Conservation (phyloP, 2,888 invertebrate species). For the Yponomeuta cagnagella region DNA sequence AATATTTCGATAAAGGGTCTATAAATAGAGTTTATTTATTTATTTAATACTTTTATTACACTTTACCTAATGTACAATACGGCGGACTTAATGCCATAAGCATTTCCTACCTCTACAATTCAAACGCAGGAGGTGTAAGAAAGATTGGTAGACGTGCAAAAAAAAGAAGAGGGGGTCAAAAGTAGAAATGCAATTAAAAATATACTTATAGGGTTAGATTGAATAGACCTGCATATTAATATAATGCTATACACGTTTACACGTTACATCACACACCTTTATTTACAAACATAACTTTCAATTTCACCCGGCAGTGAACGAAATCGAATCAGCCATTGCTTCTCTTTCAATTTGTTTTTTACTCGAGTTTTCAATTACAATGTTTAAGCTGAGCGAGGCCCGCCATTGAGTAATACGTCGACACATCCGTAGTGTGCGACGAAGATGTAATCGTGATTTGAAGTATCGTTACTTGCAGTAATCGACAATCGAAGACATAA, state of each 20-base stretch:
- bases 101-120: no score
- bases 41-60: no score
- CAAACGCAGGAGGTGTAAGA: no score
- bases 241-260: not conserved
- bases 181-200: no score
- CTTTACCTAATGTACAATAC: no score
- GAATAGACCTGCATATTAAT: no score
- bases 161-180: no score
- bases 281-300: constrained; percentile 9
- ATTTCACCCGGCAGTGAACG: constrained; percentile 2
- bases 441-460: not conserved
- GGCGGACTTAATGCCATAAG: no score
- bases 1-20: no score
- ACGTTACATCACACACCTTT: not conserved
- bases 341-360: constrained; percentile 13
- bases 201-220: no score
- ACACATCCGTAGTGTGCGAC: not conserved
- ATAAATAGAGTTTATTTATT: no score
- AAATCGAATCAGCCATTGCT: constrained; percentile 3
- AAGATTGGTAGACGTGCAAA: no score
- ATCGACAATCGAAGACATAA: not conserved
- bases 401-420: constrained; percentile 5
- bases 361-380: constrained; percentile 9
- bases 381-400: not conserved
- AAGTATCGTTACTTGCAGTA: not conserved